A percentile compares a stretch with the other conserved stretches of the same genome.
Conservation (phyloP, 2,797 vertebrate genomes). For the Chaetophractus vellerosus region DNA sequence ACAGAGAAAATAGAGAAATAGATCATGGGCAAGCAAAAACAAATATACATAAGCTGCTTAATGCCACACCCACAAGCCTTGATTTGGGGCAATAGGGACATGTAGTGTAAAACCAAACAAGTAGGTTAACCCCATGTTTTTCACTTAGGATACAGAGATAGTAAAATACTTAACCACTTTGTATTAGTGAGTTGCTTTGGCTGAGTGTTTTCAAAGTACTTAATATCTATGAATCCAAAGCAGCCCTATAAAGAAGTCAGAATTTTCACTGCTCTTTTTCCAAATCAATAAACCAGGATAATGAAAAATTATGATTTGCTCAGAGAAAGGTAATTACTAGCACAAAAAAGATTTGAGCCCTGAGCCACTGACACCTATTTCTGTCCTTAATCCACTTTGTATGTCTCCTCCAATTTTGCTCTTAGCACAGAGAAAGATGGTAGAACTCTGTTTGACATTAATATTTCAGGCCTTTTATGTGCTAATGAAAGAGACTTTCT, state of each 20-base stretch:
- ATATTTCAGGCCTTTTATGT: slow-evolving; percentile 79
- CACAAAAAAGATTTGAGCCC: slow-evolving; percentile 73
- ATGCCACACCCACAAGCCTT: not conserved
- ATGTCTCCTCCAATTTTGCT: slow-evolving; percentile 76
- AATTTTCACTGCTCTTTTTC: slow-evolving; percentile 78
- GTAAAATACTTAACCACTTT: not conserved
- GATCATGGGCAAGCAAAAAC: not conserved
- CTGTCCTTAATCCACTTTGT: slow-evolving; percentile 74
- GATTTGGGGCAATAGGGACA: not conserved
- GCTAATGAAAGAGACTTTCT: slow-evolving; percentile 78
- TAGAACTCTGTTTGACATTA: slow-evolving; percentile 70
- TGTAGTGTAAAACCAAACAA: not conserved
- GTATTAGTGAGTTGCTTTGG: slow-evolving; percentile 27
- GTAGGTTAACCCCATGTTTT: not conserved
- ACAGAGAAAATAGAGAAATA: not conserved
- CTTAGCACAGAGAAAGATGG: slow-evolving; percentile 67
- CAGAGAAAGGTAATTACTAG: slow-evolving; percentile 81
- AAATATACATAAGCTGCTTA: not conserved
- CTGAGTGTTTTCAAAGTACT: slow-evolving; percentile 66
- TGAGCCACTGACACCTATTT: slow-evolving; percentile 74
- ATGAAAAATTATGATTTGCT: slow-evolving; percentile 84
- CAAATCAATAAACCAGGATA: slow-evolving; percentile 84
- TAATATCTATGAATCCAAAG: slow-evolving; percentile 67
- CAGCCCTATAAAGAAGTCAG: slow-evolving; percentile 65
- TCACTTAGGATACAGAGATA: not conserved